Conservation (phyloP, 2,888 invertebrate genomes). For the Criorhina ranunculi region DNA sequence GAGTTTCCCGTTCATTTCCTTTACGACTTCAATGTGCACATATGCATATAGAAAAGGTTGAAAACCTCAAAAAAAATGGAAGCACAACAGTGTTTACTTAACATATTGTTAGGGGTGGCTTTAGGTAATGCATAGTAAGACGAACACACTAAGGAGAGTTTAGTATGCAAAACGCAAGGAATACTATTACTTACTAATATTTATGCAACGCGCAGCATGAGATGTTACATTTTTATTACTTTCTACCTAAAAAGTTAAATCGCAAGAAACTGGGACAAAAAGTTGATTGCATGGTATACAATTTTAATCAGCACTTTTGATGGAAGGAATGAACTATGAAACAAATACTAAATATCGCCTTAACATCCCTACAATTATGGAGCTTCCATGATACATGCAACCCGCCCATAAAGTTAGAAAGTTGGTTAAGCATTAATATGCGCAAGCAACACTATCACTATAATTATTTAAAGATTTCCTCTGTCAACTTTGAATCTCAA, state of each 20-base stretch:
- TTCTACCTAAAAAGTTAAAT: not conserved
- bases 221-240: not conserved
- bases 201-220: not conserved
- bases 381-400: too few relatives aligned
- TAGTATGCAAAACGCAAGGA: not conserved
- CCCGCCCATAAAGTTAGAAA: too few relatives aligned
- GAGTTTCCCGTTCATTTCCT: slow-evolving; percentile 58
- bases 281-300: not conserved
- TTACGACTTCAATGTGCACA: slow-evolving; percentile 26
- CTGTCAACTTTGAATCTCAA: slow-evolving; percentile 45
- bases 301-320: too few relatives aligned
- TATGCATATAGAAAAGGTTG: slow-evolving; percentile 21
- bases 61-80: slow-evolving; percentile 20
- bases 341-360: too few relatives aligned
- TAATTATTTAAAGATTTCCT: not conserved
- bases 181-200: not conserved
- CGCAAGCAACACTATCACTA: too few relatives aligned
- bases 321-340: too few relatives aligned
- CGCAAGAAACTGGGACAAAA: not conserved
- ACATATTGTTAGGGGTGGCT: slow-evolving; percentile 7
- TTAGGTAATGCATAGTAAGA: not conserved
- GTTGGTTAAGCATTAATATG: too few relatives aligned
- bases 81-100: not conserved
- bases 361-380: too few relatives aligned
- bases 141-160: not conserved